Base-by-base conservation (phyloP, 2,888 invertebrate genomes). In the Tortricodes alternella region DNA sequence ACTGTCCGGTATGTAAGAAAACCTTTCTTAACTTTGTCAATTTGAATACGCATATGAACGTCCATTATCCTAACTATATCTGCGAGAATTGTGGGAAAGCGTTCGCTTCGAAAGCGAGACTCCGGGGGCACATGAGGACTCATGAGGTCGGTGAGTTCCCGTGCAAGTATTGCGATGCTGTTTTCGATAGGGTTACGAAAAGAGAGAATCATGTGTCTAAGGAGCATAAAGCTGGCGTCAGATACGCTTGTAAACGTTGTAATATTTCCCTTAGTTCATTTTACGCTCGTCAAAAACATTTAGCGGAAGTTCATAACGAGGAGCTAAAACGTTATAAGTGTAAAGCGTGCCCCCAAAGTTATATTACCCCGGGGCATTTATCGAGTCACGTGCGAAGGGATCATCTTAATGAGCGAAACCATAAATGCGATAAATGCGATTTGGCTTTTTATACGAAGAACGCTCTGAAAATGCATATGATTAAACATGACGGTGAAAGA, bases 401-500 rank as follows among this genome's bases (percentile, higher is more conserved):
- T 27, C 91, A 83, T 75, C 76, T 86, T 60, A 89, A 81, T 63
- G 92, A 83, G 65, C 71, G 83, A 24, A 92, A 84, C 62, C 92
- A 87, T 11, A 85, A 88, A 9, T 92, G 92, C 46, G 85, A 85
- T 18, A 84, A 91, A 24, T 92, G 92, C 37, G 87, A 91, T 21
- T 66, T 89, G 1, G 91, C 91, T 0, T 92, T 92, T 59, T 92
- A 91, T 50, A 90, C 91, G 0, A 89, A 89, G 58, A 92, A 92
- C 46, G 91, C 92, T 4, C 66, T 92, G 19, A 92, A 92, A 57
- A 91, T 91, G 81, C 92, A 92, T 57, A 91, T 91, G 88, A 91
- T 92, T 0, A 92, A 90, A 9, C 92, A 92, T 37, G 91, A 92
- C 0, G 92, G 91, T 0, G 89, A 89, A 18, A 66, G 92, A 11